Evolutionary conservation across 2,888 invertebrate genomes (phyloP), one percentile per base, ranked within the genome.

Genomic region (Trileptium ribeirensis): DNA sequence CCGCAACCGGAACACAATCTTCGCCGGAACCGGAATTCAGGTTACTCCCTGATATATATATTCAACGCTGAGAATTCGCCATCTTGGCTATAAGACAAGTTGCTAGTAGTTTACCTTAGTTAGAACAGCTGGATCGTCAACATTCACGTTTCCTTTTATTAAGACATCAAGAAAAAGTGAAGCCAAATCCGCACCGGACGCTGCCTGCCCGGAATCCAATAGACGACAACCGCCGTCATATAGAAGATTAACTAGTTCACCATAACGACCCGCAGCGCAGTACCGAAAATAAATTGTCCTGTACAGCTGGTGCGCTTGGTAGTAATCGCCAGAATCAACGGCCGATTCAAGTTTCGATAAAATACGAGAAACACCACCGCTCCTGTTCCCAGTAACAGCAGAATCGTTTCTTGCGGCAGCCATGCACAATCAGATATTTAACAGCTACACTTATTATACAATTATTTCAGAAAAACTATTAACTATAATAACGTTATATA

Each of bases 221-320:
- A 85, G 75, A 3, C 80, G 81, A 15, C 74, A 33, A n/a, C 81
- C 67, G 34, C 83, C 84, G 40, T 83, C 80, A 82, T 78, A 83
- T 40, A 86, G 82, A 15, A 85, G 78, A 31, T 77, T 79, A 31
- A 84, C 74, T 74, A 86, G 79, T 36, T 84, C 82, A 3, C 80
- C 82, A 81, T 82, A 82, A n/a, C 83, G 82, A n/a, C 31, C 36
- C 67, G 79, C 79, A 31, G 82, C 81, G n/a, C 81, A 79, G 29
- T 82, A 67, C 19, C 86, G 83, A 67, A 83, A 84, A 81, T 81
- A 84, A 15, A 86, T 67, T 31, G 86, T 86, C 3, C 86, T 82
- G 74, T 83, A 86, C 51, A 86, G 83, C 77, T 86, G 86, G 80
- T 86, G 86, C 8, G 86, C 86, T 77, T 86, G 86, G 82, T 86